A percentile compares a stretch with the other conserved stretches of the same genome.
Evolutionary conservation across 1,140 invertebrate species (phyloP).

Genomic region (Lineus longissimus): DNA sequence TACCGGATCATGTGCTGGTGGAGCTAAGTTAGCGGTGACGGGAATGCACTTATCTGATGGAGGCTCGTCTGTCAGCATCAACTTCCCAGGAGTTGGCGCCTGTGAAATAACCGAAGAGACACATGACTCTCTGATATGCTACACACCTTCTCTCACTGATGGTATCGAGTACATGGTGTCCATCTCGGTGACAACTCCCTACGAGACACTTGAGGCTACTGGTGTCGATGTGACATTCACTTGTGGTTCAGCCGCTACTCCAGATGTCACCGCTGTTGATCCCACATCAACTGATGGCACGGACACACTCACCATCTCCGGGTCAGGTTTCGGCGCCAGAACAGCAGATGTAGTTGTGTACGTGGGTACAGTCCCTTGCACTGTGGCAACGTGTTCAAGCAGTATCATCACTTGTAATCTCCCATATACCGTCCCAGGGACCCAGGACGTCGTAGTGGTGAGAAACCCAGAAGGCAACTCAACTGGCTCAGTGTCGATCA

Average conservation of each 20-base stretch:
- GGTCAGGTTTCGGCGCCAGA: not conserved
- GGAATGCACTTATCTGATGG: not conserved
- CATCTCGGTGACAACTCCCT: not conserved
- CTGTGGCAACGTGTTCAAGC: not conserved
- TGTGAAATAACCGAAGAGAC: not conserved
- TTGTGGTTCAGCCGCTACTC: not conserved
- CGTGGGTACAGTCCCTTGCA: not conserved
- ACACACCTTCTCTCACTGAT: not conserved
- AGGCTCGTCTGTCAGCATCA: not conserved
- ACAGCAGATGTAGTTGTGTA: not conserved
- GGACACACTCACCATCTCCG: not conserved
- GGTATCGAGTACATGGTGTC: not conserved
- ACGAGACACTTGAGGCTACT: not conserved
- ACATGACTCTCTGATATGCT: not conserved
- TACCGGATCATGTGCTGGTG: not conserved
- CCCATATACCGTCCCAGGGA: no score
- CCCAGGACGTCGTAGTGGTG: not conserved
- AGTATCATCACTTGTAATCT: not conserved
- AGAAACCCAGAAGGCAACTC: not conserved
- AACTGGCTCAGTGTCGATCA: not conserved
- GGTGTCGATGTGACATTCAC: not conserved
- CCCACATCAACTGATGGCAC: not conserved
- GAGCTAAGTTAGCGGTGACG: not conserved
- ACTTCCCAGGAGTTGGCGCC: not conserved
- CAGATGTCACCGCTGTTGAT: constrained; percentile 7